Percentiles rank a stretch among this genome's conserved stretches.
These are phyloP conservation scores for Apodemia zela DNA, from an alignment of 2,888 invertebrate species.

Conservation along the genomic window DNA sequence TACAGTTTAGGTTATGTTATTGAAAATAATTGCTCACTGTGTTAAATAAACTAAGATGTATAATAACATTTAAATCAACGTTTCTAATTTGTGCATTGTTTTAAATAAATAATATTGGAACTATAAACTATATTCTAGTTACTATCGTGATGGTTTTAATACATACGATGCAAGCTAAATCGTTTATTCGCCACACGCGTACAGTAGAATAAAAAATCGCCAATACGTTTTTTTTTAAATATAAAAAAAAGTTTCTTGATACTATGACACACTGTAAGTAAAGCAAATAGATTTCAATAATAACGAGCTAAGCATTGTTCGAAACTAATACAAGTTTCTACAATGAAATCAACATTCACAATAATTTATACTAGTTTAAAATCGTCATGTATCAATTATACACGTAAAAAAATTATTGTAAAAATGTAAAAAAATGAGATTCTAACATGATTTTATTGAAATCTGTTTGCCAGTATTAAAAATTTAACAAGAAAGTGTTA, in stretches of 20 bases:
- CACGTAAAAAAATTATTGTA: constrained; percentile 4
- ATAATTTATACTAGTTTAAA: neutral
- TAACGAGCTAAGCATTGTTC: neutral
- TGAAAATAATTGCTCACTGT: no score
- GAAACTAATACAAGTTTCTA: neutral
- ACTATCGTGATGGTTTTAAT: no score
- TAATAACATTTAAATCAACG: no score
- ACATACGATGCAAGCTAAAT: no score
- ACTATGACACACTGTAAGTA: constrained; percentile 18
- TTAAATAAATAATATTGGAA: no score
- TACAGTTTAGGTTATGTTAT: no score
- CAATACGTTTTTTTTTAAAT: neutral
- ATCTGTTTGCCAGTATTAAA: constrained; percentile 15
- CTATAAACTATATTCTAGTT: no score
- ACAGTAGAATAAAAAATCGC: no score
- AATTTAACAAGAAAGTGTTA: constrained; percentile 18
- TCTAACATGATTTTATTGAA: constrained; percentile 21
- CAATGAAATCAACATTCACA: neutral
- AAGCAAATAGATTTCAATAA: constrained; percentile 19
- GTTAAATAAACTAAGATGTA: no score
- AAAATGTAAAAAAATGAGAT: constrained; percentile 23
- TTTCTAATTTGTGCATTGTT: no score
- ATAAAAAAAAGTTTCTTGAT: neutral
- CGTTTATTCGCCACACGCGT: no score
- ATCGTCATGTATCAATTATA: neutral